Evolutionary conservation across 1,140 invertebrate genomes (phyloP), one percentile per base, ranked within the genome.

Genomic region (Maconellicoccus hirsutus): DNA sequence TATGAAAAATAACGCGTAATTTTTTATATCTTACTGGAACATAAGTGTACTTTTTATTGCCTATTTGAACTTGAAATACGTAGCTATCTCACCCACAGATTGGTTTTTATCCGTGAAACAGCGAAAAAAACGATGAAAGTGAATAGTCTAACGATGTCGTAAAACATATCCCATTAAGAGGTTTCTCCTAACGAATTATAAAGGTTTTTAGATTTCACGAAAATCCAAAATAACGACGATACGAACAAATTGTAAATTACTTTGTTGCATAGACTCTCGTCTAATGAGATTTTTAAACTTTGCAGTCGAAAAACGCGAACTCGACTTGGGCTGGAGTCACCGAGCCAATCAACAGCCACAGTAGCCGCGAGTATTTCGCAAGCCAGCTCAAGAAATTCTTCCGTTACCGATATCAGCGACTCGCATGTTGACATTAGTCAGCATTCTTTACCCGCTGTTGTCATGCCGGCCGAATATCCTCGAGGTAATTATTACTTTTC

Each of bases 391-490:
- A 66, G 61, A 26, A 66, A 66, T 66, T 66, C 61, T 10, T 66
- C 61, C 3, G 61, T 66, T 26, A 66, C 61, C 19, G 61, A 66
- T 66, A 66, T 66, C 25, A 66, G 61, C 21, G 61, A 66, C 19
- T 66, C 61, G 61, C 61, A 66, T 22, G 61, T 66, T 2, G 61
- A 66, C 22, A 66, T 66, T 16, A 66, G 61, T 66, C 61, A 66
- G 19, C 61, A 66, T 66, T 66, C 61, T 23, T 25, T 66, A 23
- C 61, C 61, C 6, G 61, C 61, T 12, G 61, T 66, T 16, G 61
- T 66, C 19, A 22, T 66, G 2, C 10, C 61, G 10, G 19, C 61
- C 22, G 61, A 66, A 66, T 66, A 25, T 25, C 25, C 61, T 26
- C 21, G 61, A 66, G 61, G 61, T 66, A 66, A 19, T 52, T 52